Evolutionary conservation across 2,888 invertebrate genomes (phyloP).

Genomic region (Aspidiotus rigidus): DNA sequence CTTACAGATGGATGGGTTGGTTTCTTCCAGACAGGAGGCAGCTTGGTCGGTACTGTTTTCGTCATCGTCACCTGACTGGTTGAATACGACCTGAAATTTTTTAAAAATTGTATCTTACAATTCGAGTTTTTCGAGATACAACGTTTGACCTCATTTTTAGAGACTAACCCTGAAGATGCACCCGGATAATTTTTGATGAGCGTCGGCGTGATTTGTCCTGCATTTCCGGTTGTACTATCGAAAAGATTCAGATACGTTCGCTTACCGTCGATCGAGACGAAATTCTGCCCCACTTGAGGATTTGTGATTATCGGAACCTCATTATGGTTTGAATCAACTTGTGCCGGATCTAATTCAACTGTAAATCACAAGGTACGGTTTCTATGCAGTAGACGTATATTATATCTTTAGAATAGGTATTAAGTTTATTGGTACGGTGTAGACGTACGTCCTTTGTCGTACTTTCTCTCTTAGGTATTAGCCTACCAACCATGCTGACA

Average conservation of each 20-base stretch:
- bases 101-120: no score
- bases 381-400: no score
- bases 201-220: conserved; percentile 36
- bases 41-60: conserved; percentile 19
- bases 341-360: conserved; percentile 39
- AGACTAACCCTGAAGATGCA: conserved; percentile 45
- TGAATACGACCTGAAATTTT: conserved; percentile 30
- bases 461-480: no score
- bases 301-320: conserved; percentile 57
- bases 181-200: conserved; percentile 53
- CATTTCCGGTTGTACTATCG: conserved; percentile 47
- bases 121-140: neutral
- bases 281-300: conserved; percentile 69
- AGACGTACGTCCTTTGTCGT: no score
- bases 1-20: conserved; percentile 62
- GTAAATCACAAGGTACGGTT: neutral
- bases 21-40: conserved; percentile 44
- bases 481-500: no score
- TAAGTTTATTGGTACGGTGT: no score
- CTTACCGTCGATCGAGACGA: conserved; percentile 85
- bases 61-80: conserved; percentile 27
- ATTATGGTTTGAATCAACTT: conserved; percentile 47
- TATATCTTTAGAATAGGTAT: no score
- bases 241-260: conserved; percentile 78
- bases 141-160: neutral